A percentile compares a stretch with the other conserved stretches of the same genome.
Evolutionary conservation across 2,888 invertebrate genomes (phyloP).

Genomic region (Phorcus lineatus): DNA sequence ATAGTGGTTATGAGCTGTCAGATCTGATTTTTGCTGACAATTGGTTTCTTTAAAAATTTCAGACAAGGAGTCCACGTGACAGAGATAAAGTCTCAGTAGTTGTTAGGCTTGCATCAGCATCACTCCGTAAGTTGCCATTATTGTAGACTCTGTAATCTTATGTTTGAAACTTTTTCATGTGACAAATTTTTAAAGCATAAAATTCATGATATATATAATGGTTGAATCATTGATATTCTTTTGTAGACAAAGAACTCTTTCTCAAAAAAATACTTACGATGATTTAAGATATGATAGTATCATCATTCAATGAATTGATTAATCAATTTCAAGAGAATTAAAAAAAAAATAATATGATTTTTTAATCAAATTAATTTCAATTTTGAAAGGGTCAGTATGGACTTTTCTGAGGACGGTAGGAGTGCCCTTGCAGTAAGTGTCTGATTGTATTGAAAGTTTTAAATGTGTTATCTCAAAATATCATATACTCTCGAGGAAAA

Average conservation of each 20-base stretch:
- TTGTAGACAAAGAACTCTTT: neutral
- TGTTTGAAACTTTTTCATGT: neutral
- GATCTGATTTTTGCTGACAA: neutral
- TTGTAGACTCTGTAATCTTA: neutral
- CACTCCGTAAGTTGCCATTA: conserved; percentile 57
- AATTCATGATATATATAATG: no score
- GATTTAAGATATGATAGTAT: conserved; percentile 20
- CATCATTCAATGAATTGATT: neutral
- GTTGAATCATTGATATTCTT: no score
- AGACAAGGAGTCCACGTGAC: conserved; percentile 55
- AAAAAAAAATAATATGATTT: neutral
- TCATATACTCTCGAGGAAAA: no score
- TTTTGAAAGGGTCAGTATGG: conserved; percentile 66
- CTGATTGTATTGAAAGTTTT: no score
- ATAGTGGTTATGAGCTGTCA: no score
- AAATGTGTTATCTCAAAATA: no score
- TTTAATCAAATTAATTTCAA: no score
- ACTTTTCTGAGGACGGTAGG: conserved; percentile 64
- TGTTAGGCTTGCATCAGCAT: conserved; percentile 56
- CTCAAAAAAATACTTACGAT: no score
- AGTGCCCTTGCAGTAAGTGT: conserved; percentile 41
- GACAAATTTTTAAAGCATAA: no score
- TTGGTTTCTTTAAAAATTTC: conserved; percentile 34
- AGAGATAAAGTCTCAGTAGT: conserved; percentile 48
- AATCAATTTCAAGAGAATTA: no score